phyloP scores from a whole-genome alignment of 2,113 vertebrate species.

The Fregetta grallaria region DNA sequence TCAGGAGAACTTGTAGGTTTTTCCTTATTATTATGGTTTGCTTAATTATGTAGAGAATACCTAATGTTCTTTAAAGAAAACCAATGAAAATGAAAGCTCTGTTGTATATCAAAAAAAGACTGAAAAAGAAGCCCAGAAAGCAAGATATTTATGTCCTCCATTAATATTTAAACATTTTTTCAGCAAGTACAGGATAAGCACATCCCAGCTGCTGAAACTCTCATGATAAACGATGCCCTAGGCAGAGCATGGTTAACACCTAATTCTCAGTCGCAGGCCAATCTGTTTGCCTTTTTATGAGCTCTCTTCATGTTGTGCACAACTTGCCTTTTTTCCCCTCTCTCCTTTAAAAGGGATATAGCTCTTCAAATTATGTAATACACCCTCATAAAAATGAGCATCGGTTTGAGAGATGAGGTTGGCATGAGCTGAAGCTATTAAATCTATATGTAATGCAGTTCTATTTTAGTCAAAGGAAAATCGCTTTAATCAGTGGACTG shows the following conservation, averaged over 20 bases:
- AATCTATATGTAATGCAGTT: neutral
- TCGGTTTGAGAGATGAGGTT: neutral
- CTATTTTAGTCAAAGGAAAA: neutral
- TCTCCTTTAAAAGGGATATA: neutral
- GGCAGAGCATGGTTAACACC: conserved; percentile 38
- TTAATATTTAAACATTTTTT: conserved; percentile 61
- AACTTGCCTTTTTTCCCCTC: neutral
- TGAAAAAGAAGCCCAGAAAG: neutral
- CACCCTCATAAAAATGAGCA: neutral
- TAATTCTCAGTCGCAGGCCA: conserved; percentile 2
- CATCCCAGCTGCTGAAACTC: conserved; percentile 39
- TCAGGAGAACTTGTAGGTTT: neutral
- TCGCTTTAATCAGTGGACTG: neutral
- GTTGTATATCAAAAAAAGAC: neutral
- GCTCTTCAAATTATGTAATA: neutral
- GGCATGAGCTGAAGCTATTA: neutral
- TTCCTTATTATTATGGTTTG: neutral
- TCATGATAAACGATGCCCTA: conserved; percentile 30
- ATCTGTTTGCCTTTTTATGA: conserved; percentile 29
- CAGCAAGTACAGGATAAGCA: conserved; percentile 20
- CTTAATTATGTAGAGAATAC: neutral
- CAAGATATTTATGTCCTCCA: conserved; percentile 36
- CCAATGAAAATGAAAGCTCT: neutral
- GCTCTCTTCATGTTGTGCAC: neutral
- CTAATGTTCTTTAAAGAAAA: neutral